These are phyloP conservation scores for Prolemur simus DNA, from an alignment of 2,113 vertebrate genomes.

Conservation along the genomic window DNA sequence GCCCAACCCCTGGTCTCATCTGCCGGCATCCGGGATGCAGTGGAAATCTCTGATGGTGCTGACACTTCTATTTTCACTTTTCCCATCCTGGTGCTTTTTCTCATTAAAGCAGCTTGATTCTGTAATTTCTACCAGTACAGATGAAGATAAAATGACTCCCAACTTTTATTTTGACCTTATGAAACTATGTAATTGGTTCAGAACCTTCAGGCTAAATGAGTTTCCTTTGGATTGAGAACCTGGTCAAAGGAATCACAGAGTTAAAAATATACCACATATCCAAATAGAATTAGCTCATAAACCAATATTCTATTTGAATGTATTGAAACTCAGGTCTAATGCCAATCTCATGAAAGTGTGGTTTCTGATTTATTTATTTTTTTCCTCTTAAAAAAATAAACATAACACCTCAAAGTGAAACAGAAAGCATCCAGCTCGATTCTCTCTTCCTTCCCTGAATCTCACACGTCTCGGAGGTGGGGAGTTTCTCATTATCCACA, in stretches of 20 bases:
- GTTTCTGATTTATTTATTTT: not conserved
- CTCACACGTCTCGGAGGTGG: not conserved
- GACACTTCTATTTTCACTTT: slow-evolving; percentile 83
- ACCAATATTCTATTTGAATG: not conserved
- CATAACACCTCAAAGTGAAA: not conserved
- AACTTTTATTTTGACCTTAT: slow-evolving; percentile 73
- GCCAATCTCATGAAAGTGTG: not conserved
- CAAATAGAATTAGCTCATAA: not conserved
- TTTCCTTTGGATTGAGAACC: slow-evolving; percentile 66
- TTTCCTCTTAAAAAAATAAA: slow-evolving; percentile 35
- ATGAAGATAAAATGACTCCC: slow-evolving; percentile 72
- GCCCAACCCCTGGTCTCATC: slow-evolving; percentile 28
- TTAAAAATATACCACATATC: slow-evolving; percentile 44
- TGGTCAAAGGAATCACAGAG: not conserved
- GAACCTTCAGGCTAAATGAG: slow-evolving; percentile 67
- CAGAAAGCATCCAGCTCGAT: not conserved
- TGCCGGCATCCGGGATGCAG: not conserved
- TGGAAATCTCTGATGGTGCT: slow-evolving; percentile 71
- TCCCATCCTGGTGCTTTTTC: slow-evolving; percentile 75
- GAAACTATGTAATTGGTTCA: slow-evolving; percentile 77
- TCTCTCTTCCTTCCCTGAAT: not conserved
- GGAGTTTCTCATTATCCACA: not conserved
- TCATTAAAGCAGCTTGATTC: slow-evolving; percentile 82
- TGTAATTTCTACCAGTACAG: slow-evolving; percentile 76
- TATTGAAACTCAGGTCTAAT: not conserved